phyloP scores from a whole-genome alignment of 2,113 vertebrate species.

The Dipodomys merriami region DNA sequence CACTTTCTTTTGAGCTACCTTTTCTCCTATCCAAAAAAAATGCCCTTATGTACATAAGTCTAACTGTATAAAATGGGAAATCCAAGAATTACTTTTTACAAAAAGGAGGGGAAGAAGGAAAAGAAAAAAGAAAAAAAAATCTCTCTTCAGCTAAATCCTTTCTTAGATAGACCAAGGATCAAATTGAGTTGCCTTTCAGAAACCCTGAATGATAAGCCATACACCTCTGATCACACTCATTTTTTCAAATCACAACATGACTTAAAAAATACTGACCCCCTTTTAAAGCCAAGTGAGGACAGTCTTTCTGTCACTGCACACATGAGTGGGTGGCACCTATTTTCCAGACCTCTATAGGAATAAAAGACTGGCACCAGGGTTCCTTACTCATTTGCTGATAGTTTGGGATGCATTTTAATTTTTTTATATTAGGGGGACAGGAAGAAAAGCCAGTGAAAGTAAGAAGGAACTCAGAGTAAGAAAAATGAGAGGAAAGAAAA shows the following conservation, averaged over 20 bases:
- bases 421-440: background rate
- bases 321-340: conserved; percentile 34
- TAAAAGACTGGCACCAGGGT: conserved; percentile 46
- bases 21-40: conserved; percentile 61
- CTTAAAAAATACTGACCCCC: conserved; percentile 53
- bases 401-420: conserved; percentile 46
- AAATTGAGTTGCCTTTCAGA: conserved; percentile 79
- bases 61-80: conserved; percentile 47
- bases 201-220: conserved; percentile 73
- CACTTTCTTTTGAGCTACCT: conserved; percentile 37
- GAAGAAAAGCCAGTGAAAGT: conserved; percentile 3
- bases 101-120: no score
- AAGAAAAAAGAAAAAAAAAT: background rate
- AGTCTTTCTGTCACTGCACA: conserved; percentile 70
- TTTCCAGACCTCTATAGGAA: conserved; percentile 1
- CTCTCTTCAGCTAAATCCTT: conserved; percentile 57
- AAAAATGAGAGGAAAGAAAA: conserved; percentile 52
- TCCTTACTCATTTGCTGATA: conserved; percentile 44
- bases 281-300: conserved; percentile 62
- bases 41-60: conserved; percentile 14
- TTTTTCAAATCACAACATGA: conserved; percentile 73
- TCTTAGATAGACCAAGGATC: conserved; percentile 61
- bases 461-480: conserved; percentile 68
- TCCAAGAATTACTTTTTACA: conserved; percentile 9
- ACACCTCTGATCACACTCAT: conserved; percentile 56